Evolutionary conservation across 2,888 invertebrate genomes (phyloP).

Genomic region (Cheilosia scutellata): DNA sequence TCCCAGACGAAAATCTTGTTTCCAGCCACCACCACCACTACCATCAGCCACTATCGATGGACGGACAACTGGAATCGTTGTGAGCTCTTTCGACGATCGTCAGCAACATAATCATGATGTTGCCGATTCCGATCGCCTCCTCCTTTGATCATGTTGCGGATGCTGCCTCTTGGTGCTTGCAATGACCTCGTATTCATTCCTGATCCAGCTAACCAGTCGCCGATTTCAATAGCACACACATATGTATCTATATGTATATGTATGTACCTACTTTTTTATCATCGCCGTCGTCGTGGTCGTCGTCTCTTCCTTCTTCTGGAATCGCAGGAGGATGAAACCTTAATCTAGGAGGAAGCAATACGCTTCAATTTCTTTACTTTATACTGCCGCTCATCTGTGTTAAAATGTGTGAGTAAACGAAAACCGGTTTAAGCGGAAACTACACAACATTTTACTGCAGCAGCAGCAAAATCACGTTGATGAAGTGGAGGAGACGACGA

Average conservation of each 20-base stretch:
- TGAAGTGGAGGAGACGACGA: conserved; percentile 54
- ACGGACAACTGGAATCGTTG: conserved; percentile 71
- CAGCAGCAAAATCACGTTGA: conserved; percentile 61
- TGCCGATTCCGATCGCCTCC: conserved; percentile 73
- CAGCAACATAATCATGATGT: conserved; percentile 73
- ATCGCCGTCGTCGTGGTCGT: conserved; percentile 22
- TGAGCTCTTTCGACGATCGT: conserved; percentile 64
- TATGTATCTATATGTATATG: neutral
- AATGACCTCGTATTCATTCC: conserved; percentile 74
- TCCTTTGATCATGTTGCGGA: conserved; percentile 74
- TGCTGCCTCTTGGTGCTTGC: conserved; percentile 70
- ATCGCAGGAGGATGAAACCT: conserved; percentile 66
- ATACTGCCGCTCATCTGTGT: conserved; percentile 67
- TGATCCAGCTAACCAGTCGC: conserved; percentile 45
- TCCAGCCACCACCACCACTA: conserved; percentile 58
- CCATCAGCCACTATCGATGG: conserved; percentile 56
- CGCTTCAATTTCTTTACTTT: conserved; percentile 67
- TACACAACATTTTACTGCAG: conserved; percentile 82
- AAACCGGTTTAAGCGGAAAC: conserved; percentile 85
- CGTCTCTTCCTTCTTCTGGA: conserved; percentile 51
- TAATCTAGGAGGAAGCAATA: conserved; percentile 75
- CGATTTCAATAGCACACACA: conserved; percentile 31
- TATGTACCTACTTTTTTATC: conserved; percentile 16
- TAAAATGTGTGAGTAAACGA: conserved; percentile 73
- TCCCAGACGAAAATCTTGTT: conserved; percentile 75